phyloP scores from a whole-genome alignment of 2,797 vertebrate genomes.

The Molothrus aeneus region DNA sequence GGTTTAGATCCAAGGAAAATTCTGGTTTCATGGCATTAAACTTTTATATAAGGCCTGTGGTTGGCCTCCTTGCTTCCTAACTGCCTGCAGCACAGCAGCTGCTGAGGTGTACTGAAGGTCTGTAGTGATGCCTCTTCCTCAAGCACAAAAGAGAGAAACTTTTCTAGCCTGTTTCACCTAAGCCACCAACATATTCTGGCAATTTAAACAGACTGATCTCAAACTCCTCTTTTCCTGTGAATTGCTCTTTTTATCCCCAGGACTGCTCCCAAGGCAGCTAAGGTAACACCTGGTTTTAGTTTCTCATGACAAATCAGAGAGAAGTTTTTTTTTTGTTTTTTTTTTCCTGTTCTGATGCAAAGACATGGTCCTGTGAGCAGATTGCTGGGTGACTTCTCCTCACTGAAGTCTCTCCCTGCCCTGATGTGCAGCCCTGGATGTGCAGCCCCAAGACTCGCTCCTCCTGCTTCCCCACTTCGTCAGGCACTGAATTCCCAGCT shows the following conservation, averaged over 20 bases:
- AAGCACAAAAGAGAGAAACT: background rate
- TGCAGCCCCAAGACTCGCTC: background rate
- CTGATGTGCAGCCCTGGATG: background rate
- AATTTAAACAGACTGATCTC: background rate
- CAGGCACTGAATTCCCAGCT: background rate
- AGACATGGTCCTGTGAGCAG: background rate
- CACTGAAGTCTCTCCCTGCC: background rate
- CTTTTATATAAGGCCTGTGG: background rate
- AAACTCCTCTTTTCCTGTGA: background rate
- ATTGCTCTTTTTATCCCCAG: background rate
- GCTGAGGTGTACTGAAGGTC: background rate
- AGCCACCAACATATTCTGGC: background rate
- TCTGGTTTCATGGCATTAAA: background rate
- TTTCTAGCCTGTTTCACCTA: background rate
- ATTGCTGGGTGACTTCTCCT: background rate
- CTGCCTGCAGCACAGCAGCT: background rate
- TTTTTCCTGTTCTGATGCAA: background rate
- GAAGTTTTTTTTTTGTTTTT: background rate
- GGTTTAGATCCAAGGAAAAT: background rate
- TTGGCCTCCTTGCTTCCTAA: background rate
- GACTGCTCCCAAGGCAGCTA: background rate
- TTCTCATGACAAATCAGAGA: background rate
- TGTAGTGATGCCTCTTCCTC: background rate
- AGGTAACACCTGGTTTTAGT: background rate
- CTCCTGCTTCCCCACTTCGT: background rate